Evolutionary conservation across 2,113 vertebrate genomes (phyloP), one percentile per base, ranked within the genome.

Genomic region (Corythornis madagascariensis): DNA sequence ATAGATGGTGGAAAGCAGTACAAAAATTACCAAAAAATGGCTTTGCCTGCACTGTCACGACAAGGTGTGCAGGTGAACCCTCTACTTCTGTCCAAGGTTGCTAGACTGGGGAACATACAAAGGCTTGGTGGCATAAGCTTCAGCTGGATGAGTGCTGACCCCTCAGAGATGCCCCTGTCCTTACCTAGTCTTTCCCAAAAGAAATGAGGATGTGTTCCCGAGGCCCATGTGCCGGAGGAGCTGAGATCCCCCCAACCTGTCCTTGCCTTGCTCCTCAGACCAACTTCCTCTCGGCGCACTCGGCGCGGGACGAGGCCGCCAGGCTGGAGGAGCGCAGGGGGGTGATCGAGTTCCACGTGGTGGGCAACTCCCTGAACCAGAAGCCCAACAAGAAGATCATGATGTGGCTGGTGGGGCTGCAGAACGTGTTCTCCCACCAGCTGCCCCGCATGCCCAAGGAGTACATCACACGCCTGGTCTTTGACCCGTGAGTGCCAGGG

Each of bases 371-470:
- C 21, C 93, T 99, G 76, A 99, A 98, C 97, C 99, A 99, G 94
- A 99, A 99, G 85, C 99, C 99, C 90, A 99, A 99, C 91, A 99
- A 98, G 97, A 99, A 99, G 97, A 99, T 99, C 92, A 96, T 99
- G 97, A 99, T 99, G 98, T 99, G 99, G 99, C 98, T 99, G 33
- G 99, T 99, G 11, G 99, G 99, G 69, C 97, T 99, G 45, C 99
- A 99, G 97, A 99, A 99, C 0, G 99, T 99, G 13, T 99, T 99
- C 96, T 99, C 99, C 40, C 99, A 99, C 94, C 99, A 99, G 96
- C 98, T 99, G 66, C 99, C 99, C 57, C 98, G 99, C 26, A 99
- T 99, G 99, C 99, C 99, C 3, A 99, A 99, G 91, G 99, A 99
- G 78, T 99, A 99, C 93, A 99, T 99, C 96, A 99, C 99, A 1